These are phyloP conservation scores for Coreoperca whiteheadi DNA, from an alignment of 2,113 vertebrate genomes.

Conservation along the genomic window DNA sequence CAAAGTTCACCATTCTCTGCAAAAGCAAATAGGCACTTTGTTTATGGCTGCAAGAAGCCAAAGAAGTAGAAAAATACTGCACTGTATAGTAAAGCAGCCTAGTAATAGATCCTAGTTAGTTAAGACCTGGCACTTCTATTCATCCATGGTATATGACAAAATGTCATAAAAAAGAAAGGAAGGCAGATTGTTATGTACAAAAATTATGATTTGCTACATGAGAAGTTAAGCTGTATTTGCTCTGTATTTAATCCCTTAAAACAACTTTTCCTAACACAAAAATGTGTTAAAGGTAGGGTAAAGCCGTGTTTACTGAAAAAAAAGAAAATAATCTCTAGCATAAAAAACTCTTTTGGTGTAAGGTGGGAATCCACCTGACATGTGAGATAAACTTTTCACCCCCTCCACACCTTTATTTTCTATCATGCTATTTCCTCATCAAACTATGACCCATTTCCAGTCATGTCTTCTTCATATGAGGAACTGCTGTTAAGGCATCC, in stretches of 20 bases:
- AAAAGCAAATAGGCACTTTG: constrained; percentile 9
- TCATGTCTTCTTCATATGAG: background rate
- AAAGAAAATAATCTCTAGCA: background rate
- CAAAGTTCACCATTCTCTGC: constrained; percentile 33
- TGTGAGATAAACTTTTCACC: background rate
- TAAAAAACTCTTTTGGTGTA: background rate
- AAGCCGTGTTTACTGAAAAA: background rate
- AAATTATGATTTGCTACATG: background rate
- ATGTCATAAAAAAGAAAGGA: background rate
- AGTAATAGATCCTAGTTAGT: background rate
- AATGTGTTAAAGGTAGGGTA: background rate
- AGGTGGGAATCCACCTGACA: background rate
- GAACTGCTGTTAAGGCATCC: background rate
- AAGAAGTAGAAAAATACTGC: background rate
- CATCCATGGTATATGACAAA: background rate
- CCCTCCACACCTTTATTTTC: background rate
- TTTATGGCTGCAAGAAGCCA: background rate
- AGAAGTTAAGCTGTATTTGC: background rate
- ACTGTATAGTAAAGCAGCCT: background rate
- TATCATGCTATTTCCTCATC: constrained; percentile 1
- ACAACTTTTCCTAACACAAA: background rate
- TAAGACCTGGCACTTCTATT: background rate
- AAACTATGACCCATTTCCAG: constrained; percentile 14
- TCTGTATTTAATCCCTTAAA: background rate
- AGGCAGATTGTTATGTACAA: background rate